Evolutionary conservation across 2,797 vertebrate genomes (phyloP), one percentile per base, ranked within the genome.

Genomic region (Notolabrus celidotus): DNA sequence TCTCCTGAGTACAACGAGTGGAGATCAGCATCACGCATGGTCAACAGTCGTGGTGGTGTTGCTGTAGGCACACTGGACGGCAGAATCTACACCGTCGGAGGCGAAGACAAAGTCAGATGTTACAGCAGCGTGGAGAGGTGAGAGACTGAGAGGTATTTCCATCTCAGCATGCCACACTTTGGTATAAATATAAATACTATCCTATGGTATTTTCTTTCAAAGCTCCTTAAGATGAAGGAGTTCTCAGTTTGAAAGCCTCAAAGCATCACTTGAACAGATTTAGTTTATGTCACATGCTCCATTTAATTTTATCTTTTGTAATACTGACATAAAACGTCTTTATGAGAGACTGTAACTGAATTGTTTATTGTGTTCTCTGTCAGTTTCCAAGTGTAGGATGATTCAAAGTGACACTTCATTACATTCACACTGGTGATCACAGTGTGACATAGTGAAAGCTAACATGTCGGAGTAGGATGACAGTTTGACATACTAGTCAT

Each of bases 111-210:
- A 1, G 1, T 92, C 36, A 68, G 77, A 10, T 89, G 88, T 39
- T 83, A 88, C 74, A 90, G 86, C 74, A 92, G 66, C 3, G 88
- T 92, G 67, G 86, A 93, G 69, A 90, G 70, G 91, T 91, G 74
- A 84, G 81, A 71, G 20, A 19, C 19, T 0, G 16, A 11, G 2
- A 10, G 10, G 20, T 43, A 4, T 10, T 20, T 6, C 33, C 3
- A 15, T 17, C 20, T 31, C 5, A 38, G n/a, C 33, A 42, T 38
- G 19, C 39, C 1, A 31, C 1, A 31, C 16, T 10, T 4, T 62
- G n/a, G 2, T 39, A 29, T 31, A 42, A 69, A 27, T 47, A 47
- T 0, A 22, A 10, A 34, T 41, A 11, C 49, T 47, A 39, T 43
- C 17, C 15, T 10, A 3, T 17, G 22, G 16, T 19, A 22, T 64